phyloP scores from a whole-genome alignment of 2,888 invertebrate genomes.

The Bellardia pandia region DNA sequence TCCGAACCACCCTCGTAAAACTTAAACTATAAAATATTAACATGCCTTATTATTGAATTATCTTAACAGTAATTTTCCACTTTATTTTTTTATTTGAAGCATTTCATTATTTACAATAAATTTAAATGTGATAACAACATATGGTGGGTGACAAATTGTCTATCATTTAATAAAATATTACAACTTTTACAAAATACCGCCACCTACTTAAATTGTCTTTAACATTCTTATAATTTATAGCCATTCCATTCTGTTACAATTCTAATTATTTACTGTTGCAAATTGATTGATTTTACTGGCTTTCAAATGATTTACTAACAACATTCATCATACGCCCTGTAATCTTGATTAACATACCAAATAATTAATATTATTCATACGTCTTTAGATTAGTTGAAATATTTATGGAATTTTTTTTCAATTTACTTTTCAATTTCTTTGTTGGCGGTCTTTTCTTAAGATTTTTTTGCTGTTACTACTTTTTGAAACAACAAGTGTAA shows the following conservation, averaged over 20 bases:
- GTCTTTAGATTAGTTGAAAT: neutral
- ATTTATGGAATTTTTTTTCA: constrained; percentile 11
- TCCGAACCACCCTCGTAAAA: no score
- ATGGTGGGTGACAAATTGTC: neutral
- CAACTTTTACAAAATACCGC: neutral
- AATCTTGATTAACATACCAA: neutral
- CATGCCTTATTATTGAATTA: no score
- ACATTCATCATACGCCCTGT: constrained; percentile 44
- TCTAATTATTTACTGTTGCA: neutral
- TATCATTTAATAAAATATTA: neutral
- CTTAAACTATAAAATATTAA: no score
- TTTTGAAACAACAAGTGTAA: neutral
- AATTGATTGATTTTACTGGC: constrained; percentile 43
- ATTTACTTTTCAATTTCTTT: neutral
- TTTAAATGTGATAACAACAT: neutral
- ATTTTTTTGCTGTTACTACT: neutral
- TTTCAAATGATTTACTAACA: constrained; percentile 12
- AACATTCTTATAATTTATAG: constrained; percentile 5
- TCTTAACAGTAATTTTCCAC: neutral
- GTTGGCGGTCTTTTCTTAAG: neutral
- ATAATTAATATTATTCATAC: constrained; percentile 59
- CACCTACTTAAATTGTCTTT: neutral
- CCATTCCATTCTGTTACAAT: neutral
- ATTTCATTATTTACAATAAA: neutral
- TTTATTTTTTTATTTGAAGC: no score